phyloP scores from a whole-genome alignment of 2,888 invertebrate species.

The Tipula lateralis region DNA sequence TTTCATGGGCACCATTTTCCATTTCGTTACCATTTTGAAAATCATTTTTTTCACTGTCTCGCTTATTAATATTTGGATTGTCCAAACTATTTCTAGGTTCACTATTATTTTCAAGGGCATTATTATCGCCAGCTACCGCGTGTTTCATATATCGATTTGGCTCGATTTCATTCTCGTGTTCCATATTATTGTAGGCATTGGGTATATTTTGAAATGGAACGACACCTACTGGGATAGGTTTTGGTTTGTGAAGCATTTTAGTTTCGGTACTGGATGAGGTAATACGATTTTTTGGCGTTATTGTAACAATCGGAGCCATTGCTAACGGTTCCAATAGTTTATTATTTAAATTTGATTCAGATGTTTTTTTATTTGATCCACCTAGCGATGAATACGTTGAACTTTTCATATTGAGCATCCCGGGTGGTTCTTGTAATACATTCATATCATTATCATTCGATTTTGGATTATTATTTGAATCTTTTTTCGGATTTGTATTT shows the following conservation, averaged over 20 bases:
- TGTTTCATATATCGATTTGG: neutral
- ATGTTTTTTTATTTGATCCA: neutral
- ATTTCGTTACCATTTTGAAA: constrained; percentile 36
- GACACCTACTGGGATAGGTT: constrained; percentile 45
- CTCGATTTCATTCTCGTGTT: constrained; percentile 31
- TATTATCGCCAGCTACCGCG: neutral
- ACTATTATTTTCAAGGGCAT: neutral
- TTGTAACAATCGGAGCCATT: neutral
- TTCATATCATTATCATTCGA: constrained; percentile 30
- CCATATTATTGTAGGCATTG: constrained; percentile 38
- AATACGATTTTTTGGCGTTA: neutral
- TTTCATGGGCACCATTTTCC: constrained; percentile 48
- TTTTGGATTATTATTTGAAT: constrained; percentile 27
- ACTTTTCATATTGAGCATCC: constrained; percentile 41
- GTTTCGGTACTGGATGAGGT: neutral
- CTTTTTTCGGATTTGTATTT: constrained; percentile 34
- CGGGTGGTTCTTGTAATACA: constrained; percentile 39
- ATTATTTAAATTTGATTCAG: neutral
- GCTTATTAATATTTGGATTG: neutral
- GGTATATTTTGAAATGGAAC: constrained; percentile 43
- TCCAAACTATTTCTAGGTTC: constrained; percentile 4
- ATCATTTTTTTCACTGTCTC: constrained; percentile 40
- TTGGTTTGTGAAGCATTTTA: constrained; percentile 35
- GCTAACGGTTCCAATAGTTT: neutral
- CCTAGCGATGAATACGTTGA: constrained; percentile 35